A percentile compares a stretch with the other conserved stretches of the same genome.
Conservation (phyloP, 2,888 invertebrate species). For the Oligia fasciuncula region DNA sequence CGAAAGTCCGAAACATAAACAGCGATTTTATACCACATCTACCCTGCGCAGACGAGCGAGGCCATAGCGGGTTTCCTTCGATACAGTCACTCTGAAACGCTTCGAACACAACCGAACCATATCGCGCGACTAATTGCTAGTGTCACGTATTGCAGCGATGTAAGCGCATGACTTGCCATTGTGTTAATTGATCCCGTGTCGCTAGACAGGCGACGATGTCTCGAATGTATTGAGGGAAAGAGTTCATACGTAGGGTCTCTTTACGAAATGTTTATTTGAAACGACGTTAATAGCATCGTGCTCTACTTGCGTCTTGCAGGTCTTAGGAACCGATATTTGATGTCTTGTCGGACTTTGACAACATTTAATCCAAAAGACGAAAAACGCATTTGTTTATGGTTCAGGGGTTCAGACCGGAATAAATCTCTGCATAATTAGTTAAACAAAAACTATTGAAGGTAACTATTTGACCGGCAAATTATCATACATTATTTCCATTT, state of each 20-base stretch:
- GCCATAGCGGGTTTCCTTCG: slow-evolving; percentile 22
- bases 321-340: not conserved
- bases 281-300: not conserved
- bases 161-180: slow-evolving; percentile 11
- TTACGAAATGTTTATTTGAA: not conserved
- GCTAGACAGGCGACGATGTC: slow-evolving; percentile 15
- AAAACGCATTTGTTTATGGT: not conserved
- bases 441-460: not conserved
- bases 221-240: not conserved
- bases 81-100: slow-evolving; percentile 17
- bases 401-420: too few species aligned
- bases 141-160: slow-evolving; percentile 4
- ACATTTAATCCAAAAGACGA: not conserved
- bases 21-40: not conserved
- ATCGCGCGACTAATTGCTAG: slow-evolving; percentile 17
- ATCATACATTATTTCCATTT: slow-evolving; percentile 14
- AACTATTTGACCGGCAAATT: not conserved
- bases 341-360: not conserved
- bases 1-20: slow-evolving; percentile 1
- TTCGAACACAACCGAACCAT: slow-evolving; percentile 9
- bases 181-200: slow-evolving; percentile 28
- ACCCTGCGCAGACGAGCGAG: not conserved
- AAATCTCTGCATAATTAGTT: not conserved
- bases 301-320: not conserved
- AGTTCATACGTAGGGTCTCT: not conserved